Conservation (phyloP, 2,797 vertebrate genomes). For the Aplochiton taeniatus region DNA sequence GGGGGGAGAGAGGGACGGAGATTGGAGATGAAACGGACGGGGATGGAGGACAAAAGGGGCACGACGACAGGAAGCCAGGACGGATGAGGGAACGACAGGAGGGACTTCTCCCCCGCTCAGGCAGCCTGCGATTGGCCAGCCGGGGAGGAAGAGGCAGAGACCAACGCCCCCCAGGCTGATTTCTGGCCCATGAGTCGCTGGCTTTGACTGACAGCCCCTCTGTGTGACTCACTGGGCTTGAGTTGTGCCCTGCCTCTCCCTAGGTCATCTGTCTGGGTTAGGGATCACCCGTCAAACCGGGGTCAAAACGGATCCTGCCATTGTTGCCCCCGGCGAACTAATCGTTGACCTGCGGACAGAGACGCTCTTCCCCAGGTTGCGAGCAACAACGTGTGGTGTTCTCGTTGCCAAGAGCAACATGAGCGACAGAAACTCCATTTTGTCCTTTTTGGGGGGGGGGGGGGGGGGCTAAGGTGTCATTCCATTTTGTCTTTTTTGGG, state of each 20-base stretch:
- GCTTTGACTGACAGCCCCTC: constrained; percentile 51
- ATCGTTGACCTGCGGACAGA: not conserved
- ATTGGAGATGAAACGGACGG: constrained; percentile 12
- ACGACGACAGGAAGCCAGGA: not conserved
- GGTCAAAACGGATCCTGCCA: not conserved
- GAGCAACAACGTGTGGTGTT: too few species aligned
- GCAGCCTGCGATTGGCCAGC: constrained; percentile 35
- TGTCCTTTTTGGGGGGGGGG: too few species aligned
- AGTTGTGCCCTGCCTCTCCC: constrained; percentile 27
- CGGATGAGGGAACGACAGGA: constrained; percentile 38
- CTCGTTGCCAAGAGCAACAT: too few species aligned
- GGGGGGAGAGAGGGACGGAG: not conserved
- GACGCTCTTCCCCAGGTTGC: too few species aligned
- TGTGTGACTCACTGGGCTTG: constrained; percentile 56
- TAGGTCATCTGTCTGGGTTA: constrained; percentile 29
- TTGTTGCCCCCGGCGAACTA: not conserved
- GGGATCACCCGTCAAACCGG: constrained; percentile 26
- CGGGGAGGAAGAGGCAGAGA: constrained; percentile 27
- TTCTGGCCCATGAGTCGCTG: constrained; percentile 38
- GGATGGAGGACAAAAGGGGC: constrained; percentile 43
- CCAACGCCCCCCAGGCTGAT: constrained; percentile 27
- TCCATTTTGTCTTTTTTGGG: too few species aligned
- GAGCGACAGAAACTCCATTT: too few species aligned
- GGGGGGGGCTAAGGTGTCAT: too few species aligned
- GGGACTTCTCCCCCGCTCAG: constrained; percentile 43